Conservation (phyloP, 2,888 invertebrate genomes). For the Apamea crenata region DNA sequence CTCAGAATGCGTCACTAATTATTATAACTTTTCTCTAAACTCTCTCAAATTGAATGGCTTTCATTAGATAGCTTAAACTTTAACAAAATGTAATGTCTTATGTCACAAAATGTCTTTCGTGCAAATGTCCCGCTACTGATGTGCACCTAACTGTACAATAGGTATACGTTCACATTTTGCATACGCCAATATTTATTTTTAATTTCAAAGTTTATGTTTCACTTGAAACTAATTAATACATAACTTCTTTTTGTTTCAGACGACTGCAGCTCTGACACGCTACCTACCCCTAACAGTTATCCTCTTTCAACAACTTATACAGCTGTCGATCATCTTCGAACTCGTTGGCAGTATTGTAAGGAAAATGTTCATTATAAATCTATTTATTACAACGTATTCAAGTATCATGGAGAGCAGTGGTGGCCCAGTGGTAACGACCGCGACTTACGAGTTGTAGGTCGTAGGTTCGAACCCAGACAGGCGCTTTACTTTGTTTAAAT, state of each 20-base stretch:
- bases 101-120: background rate
- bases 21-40: background rate
- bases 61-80: no score
- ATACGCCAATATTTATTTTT: background rate
- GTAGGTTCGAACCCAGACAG: no score
- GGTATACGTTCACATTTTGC: background rate
- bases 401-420: background rate
- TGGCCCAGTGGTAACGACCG: no score
- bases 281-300: slow-evolving; percentile 68
- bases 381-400: background rate
- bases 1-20: no score
- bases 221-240: background rate
- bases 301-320: slow-evolving; percentile 70
- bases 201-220: background rate
- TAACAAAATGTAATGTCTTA: background rate
- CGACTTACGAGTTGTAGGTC: no score
- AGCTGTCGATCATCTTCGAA: slow-evolving; percentile 71
- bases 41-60: background rate
- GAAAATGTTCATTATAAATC: background rate
- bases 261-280: slow-evolving; percentile 32
- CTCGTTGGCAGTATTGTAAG: slow-evolving; percentile 68
- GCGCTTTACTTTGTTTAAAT: no score
- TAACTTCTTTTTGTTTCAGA: slow-evolving; percentile 42
- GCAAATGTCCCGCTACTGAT: background rate
- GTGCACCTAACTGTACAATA: background rate